Evolutionary conservation across 2,797 vertebrate species (phyloP), one percentile per base, ranked within the genome.

Genomic region (Pseudochromis fuscus): DNA sequence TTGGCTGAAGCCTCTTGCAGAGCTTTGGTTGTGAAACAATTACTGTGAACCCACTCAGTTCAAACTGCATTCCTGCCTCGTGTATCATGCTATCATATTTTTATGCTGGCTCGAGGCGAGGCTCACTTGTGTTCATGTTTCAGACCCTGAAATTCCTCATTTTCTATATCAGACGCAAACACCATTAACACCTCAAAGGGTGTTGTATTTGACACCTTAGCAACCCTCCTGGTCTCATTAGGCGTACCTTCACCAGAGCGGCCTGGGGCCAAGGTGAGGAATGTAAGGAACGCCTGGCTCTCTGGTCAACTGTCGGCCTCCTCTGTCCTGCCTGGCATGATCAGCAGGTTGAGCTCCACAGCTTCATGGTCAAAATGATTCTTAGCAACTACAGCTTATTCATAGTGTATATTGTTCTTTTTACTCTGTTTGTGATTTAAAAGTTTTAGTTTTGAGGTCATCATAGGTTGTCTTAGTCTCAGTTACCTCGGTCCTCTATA

Each of bases 221-320:
- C 42, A 0, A 51, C 72, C 66, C 58, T 64, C 58, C 68, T 73
- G 57, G 70, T 76, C 78, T 84, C 75, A 85, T 89, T 88, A 79
- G 87, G 79, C 80, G 71, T 52, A 62, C 56, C 53, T 69, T 68
- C 81, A 80, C 74, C 81, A 87, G 62, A 80, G 75, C 50, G 72
- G 75, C 78, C 83, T 31, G 66, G 19, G 76, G 75, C 72, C 13
- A 28, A 78, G 75, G 77, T 87, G 84, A 72, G 87, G 87, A 89
- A 91, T 88, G 79, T 73, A 27, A 84, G 42, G 78, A 87, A 89
- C 71, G 83, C 18, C 50, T 51, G 38, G 57, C 71, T 76, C 70
- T 68, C 51, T 57, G 72, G 75, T 67, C 28, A 65, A 73, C 67
- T 68, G 59, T 82, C 11, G 1, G 55, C 25, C 58, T 83, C 63